Conservation (phyloP, 2,797 vertebrate genomes). For the Poeciliopsis infans region DNA sequence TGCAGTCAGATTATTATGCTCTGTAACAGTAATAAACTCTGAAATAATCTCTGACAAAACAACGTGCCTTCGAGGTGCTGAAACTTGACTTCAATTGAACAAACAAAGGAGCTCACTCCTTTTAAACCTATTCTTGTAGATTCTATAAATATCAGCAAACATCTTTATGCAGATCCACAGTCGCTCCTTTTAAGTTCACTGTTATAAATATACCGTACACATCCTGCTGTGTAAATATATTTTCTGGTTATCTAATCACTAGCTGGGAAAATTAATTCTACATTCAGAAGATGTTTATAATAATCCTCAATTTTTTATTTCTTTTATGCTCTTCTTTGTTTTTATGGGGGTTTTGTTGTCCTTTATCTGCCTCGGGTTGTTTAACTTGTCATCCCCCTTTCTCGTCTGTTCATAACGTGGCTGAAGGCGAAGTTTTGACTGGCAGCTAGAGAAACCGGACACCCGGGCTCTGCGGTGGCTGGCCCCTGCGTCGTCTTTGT, state of each 20-base stretch:
- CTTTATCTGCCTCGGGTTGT: slow-evolving; percentile 61
- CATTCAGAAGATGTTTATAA: slow-evolving; percentile 42
- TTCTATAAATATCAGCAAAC: slow-evolving; percentile 72
- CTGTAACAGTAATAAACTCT: slow-evolving; percentile 41
- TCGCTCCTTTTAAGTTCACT: slow-evolving; percentile 43
- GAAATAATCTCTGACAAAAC: slow-evolving; percentile 49
- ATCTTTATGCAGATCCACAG: slow-evolving; percentile 49
- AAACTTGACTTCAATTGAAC: slow-evolving; percentile 54
- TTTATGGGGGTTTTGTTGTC: slow-evolving; percentile 47
- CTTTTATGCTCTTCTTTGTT: slow-evolving; percentile 28
- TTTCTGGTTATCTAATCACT: slow-evolving; percentile 37
- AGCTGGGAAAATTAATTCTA: slow-evolving; percentile 27
- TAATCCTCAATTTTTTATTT: slow-evolving; percentile 37
- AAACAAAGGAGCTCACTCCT: slow-evolving; percentile 66
- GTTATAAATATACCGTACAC: slow-evolving; percentile 58
- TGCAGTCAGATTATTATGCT: slow-evolving; percentile 43
- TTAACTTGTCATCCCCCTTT: slow-evolving; percentile 75
- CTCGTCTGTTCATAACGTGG: slow-evolving; percentile 65
- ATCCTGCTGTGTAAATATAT: slow-evolving; percentile 37
- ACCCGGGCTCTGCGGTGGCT: slow-evolving; percentile 76
- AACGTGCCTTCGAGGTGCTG: slow-evolving; percentile 41
- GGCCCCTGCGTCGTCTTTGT: slow-evolving; percentile 71
- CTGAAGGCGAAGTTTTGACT: slow-evolving; percentile 78
- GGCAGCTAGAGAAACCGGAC: slow-evolving; percentile 80
- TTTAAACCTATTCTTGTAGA: slow-evolving; percentile 63